Base-by-base conservation (phyloP, 2,888 invertebrate genomes). In the Branchipolynoe longqiensis region DNA sequence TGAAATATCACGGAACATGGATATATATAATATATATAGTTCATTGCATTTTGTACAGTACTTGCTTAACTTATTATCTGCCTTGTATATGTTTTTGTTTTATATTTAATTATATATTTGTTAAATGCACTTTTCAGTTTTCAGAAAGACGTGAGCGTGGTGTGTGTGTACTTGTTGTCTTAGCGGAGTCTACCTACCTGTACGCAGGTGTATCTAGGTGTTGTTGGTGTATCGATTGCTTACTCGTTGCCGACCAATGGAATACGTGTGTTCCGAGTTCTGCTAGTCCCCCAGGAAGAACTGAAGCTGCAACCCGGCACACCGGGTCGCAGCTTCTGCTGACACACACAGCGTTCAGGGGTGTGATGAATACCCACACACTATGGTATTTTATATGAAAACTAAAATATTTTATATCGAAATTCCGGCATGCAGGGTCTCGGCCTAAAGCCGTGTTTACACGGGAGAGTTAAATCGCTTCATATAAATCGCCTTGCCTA, bases 31-130 rank as follows among this genome's bases (percentile, higher is more conserved):
- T 36, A 22, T 36, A 69, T 36, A 4, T n/a, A n/a, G n/a, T n/a
- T n/a, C n/a, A 69, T 33, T 69, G 78, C 31, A 54, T 78, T 48
- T 78, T 78, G 78, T 78, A 78, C 78, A 78, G 78, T 78, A 28
- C 18, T 28, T 41, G 78, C 78, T 54, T 78, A 78, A 78, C 41
- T 78, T 78, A 78, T 78, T 78, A 78, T 28, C 25, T n/a, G 38
- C 69, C 38, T 69, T 69, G 2, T 58, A 58, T 58, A 58, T 58
- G 25, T 58, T 73, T 31, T 48, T 78, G 22, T 25, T 78, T 78
- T 31, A 1, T 78, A 31, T 78, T 78, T 14, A 18, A 28, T 1
- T 78, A 48, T 78, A 48, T 41, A 69, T 69, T 69, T 36, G 69
- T 78, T 25, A 41, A 78, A 8, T n/a, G n/a, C n/a, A n/a, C 18